Conservation (phyloP, 2,113 vertebrate species). For the Sisor rabdophorus region DNA sequence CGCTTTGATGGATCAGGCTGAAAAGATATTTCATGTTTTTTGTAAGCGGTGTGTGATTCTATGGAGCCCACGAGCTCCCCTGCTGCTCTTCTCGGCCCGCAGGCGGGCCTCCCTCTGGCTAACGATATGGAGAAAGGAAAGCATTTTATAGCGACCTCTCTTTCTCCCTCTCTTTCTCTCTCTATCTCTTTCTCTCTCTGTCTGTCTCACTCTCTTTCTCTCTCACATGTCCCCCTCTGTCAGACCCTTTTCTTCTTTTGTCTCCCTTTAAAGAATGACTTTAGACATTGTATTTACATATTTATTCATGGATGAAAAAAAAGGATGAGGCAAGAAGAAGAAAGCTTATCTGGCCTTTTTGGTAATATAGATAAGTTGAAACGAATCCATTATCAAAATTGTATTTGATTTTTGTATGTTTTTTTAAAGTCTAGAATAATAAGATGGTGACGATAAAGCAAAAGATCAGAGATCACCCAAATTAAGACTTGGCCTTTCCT, state of each 20-base stretch:
- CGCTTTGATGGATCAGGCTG: conserved; percentile 91
- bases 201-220: not conserved
- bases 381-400: conserved; percentile 65
- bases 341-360: conserved; percentile 78
- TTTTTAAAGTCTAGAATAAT: not conserved
- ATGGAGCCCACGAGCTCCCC: conserved; percentile 82
- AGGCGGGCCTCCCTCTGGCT: conserved; percentile 92
- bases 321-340: conserved; percentile 71
- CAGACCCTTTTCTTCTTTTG: conserved; percentile 92
- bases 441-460: not conserved
- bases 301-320: conserved; percentile 98
- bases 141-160: conserved; percentile 98
- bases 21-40: conserved; percentile 96
- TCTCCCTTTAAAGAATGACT: conserved; percentile 99
- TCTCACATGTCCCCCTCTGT: conserved; percentile 67
- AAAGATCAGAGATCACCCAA: not conserved
- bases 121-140: conserved; percentile 97
- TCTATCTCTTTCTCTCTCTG: not conserved
- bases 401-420: conserved; percentile 44
- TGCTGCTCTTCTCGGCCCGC: conserved; percentile 87
- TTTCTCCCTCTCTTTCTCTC: conserved; percentile 72
- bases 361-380: conserved; percentile 92
- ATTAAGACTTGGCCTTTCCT: not conserved
- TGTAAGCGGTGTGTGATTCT: conserved; percentile 86
- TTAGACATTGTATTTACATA: conserved; percentile 99